Conservation (phyloP, 2,113 vertebrate genomes). For the Illadopsis cleaveri region DNA sequence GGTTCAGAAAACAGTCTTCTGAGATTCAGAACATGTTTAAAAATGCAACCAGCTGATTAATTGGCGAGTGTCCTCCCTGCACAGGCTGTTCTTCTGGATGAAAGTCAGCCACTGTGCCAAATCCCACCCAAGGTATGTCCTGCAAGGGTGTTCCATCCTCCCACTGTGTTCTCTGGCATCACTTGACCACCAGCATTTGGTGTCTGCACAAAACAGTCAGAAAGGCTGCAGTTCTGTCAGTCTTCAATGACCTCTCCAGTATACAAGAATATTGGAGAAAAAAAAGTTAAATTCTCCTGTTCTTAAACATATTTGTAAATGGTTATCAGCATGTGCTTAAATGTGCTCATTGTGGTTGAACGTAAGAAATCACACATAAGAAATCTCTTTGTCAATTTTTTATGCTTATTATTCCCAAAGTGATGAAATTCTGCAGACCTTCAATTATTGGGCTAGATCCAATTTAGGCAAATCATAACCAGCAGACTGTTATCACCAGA, state of each 20-base stretch:
- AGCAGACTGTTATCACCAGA: background rate
- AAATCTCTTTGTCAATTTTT: background rate
- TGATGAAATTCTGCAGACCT: background rate
- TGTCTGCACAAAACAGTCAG: background rate
- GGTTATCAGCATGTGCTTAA: background rate
- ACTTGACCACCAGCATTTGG: background rate
- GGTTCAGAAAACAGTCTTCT: background rate
- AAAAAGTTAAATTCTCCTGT: background rate
- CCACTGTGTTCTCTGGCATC: background rate
- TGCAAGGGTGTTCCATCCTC: background rate
- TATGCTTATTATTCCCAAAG: background rate
- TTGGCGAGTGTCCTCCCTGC: background rate
- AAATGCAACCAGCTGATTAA: background rate
- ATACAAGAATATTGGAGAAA: background rate
- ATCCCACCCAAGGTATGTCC: background rate
- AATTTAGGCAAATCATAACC: background rate
- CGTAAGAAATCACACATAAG: background rate
- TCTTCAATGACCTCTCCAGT: background rate
- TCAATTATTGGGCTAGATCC: background rate
- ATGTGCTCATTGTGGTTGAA: background rate
- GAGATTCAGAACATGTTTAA: background rate
- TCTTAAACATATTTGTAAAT: background rate
- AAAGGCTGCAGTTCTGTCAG: background rate
- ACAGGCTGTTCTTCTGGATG: background rate
- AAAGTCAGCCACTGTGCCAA: background rate